Evolutionary conservation across 2,797 vertebrate genomes (phyloP).

Genomic region (Dallia pectoralis): DNA sequence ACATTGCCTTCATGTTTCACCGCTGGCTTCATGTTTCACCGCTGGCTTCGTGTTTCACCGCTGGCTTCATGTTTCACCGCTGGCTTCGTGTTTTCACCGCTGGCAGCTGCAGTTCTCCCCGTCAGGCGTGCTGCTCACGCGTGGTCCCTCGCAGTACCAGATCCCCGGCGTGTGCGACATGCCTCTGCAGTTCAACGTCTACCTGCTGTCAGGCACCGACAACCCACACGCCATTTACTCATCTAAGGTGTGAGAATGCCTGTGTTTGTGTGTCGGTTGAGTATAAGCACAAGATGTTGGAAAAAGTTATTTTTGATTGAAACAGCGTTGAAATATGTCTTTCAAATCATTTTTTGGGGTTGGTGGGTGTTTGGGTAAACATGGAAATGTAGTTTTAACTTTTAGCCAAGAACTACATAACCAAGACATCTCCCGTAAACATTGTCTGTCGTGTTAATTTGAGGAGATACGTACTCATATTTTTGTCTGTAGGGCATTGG

Average conservation of each 20-base stretch:
- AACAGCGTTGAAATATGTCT: neutral
- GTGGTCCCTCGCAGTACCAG: slow-evolving; percentile 81
- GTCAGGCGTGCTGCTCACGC: slow-evolving; percentile 77
- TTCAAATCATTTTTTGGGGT: too few species aligned
- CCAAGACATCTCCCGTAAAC: neutral
- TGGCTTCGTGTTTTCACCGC: too few species aligned
- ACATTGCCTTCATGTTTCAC: too few species aligned
- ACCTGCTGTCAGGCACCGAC: slow-evolving; percentile 69
- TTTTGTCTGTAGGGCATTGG: slow-evolving; percentile 79
- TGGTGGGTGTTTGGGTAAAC: too few species aligned
- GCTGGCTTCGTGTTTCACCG: too few species aligned
- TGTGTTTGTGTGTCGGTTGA: neutral
- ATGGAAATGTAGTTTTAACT: neutral
- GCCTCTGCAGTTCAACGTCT: slow-evolving; percentile 75
- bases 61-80: too few species aligned
- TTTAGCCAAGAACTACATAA: too few species aligned
- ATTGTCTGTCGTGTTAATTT: neutral
- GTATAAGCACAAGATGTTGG: neutral
- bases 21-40: too few species aligned
- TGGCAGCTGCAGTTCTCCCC: slow-evolving; percentile 85
- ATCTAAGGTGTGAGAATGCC: slow-evolving; percentile 76
- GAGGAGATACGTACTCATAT: neutral
- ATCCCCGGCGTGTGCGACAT: slow-evolving; percentile 83
- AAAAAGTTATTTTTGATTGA: neutral
- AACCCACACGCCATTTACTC: slow-evolving; percentile 87